Base-by-base conservation (phyloP, 2,113 vertebrate species). In the Pluvialis apricaria region DNA sequence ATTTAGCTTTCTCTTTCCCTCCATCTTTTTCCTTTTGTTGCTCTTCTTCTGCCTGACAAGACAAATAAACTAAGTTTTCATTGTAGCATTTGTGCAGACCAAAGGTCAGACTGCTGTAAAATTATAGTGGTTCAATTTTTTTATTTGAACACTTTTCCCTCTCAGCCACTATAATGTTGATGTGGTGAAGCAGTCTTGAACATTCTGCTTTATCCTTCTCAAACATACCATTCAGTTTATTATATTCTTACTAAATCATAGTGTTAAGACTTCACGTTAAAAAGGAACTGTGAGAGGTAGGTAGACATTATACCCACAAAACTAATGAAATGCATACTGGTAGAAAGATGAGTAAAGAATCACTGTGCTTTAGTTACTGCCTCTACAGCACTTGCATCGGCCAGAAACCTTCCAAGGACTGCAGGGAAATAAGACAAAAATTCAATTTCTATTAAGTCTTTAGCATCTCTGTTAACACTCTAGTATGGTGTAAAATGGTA, bases 31-130 rank as follows among this genome's bases (percentile, higher is more conserved):
- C 96, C 38, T 91, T 97, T 57, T 94, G 92, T 62, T 61, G 75
- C 42, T 98, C 97, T 40, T 98, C 98, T 60, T 64, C 28, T 38
- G 78, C 82, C 98, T 99, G 77, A 44, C 73, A 96, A 82, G 70
- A 94, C 21, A 18, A 94, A 96, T 29, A 94, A 93, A 90, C 8
- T 6, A 76, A 80, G n/a, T 70, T 78, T 13, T 70, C 29, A 69
- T 60, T 52, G 22, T 52, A 86, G 49, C 13, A 12, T 83, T 96
- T 36, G 18, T 29, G 28, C 18, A 82, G 51, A 88, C 90, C 42
- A 91, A 95, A 81, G n/a, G 32, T 42, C 19, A 75, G 32, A 77
- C 22, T 64, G 51, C 13, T 61, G 19, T 77, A 81, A 84, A 92
- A 82, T 11, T 66, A 40, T 2, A 61, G 29, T 34, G 21, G 40